Evolutionary conservation across 1,140 invertebrate genomes (phyloP), one percentile per base, ranked within the genome.

Genomic region (Drosophila subobscura): DNA sequence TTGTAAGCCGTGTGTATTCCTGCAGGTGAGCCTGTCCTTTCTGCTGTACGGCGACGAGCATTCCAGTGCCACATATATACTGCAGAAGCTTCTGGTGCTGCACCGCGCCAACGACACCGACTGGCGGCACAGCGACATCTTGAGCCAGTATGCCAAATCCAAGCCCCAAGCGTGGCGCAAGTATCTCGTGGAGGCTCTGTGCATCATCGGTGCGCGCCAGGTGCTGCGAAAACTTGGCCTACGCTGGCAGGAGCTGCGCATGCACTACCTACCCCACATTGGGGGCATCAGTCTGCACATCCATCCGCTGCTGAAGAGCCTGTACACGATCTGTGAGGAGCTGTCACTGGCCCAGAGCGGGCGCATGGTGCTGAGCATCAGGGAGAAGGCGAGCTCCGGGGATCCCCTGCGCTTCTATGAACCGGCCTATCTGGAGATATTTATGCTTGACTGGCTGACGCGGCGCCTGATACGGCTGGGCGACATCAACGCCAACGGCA

Each of bases 381-480:
- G 74, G 40, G 80, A 90, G 2, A 59, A 55, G 60, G 10, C 5
- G 0, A 29, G 5, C 0, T 22, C 40, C 33, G 51, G 58, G 5
- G 79, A 89, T 5, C 72, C 68, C 1, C 22, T 91, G n/a, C 77
- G 77, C 22, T 91, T 83, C 46, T 90, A 89, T 54, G 77, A 91
- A 50, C 51, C 46, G 7, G 42, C 8, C 1, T 89, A 80, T 50
- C 45, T 91, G 46, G 90, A 91, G 71, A 80, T 91, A 12, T 91
- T 90, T 56, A 4, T 91, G 12, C 33, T 91, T 7, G 71, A 89
- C 22, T 91, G 89, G 90, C 45, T 91, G 20, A 77, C 72, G 2
- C 52, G 78, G 7, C 58, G 46, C 3, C 49, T 79, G 12, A 53
- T 90, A 0, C 44, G 47, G 1, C 16, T 91, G 23, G 89, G 89